Percentiles rank a stretch among this genome's conserved stretches.
phyloP scores from a whole-genome alignment of 2,113 vertebrate species.

The Anolis carolinensis region DNA sequence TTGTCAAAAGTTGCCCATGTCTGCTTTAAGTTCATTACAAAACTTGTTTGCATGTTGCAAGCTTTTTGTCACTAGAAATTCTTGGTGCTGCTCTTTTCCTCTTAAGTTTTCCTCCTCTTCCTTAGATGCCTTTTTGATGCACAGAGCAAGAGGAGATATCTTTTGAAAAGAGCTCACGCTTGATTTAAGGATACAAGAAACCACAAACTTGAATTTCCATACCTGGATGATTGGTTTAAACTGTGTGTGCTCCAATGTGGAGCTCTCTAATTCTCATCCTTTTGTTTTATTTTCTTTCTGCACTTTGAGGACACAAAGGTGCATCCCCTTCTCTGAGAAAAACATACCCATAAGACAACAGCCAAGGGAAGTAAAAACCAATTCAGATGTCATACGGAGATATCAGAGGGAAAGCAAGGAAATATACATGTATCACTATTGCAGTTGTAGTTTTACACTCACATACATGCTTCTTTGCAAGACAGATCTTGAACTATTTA shows the following conservation, averaged over 20 bases:
- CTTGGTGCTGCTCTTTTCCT: neutral
- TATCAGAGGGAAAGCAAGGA: neutral
- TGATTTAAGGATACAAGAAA: neutral
- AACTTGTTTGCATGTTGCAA: neutral
- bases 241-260: neutral
- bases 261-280: neutral
- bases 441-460: neutral
- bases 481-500: neutral
- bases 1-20: neutral
- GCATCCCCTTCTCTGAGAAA: neutral
- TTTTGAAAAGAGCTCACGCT: neutral
- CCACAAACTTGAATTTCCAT: neutral
- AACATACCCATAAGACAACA: neutral
- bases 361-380: neutral
- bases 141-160: no score
- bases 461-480: no score
- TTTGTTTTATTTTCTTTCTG: neutral
- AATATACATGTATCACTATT: no score
- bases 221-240: neutral
- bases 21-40: neutral
- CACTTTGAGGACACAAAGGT: neutral
- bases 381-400: neutral
- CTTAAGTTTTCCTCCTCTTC: neutral
- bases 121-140: neutral
- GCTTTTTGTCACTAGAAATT: neutral